Conservation (phyloP, 2,113 vertebrate genomes). For the Sitta europaea region DNA sequence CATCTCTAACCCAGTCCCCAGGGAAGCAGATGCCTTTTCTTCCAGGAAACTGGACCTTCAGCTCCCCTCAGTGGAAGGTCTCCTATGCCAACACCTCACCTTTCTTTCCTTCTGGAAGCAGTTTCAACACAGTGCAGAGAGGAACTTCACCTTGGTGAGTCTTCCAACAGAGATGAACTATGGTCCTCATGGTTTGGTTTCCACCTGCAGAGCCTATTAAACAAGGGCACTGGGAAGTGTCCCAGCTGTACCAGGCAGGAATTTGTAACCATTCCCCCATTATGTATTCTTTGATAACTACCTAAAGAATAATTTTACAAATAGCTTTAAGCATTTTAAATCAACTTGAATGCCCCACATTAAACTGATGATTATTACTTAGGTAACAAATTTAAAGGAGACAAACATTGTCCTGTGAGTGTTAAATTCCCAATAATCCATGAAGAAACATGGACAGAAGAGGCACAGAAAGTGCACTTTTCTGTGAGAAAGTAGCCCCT, state of each 20-base stretch:
- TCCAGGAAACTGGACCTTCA: not conserved
- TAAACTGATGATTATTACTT: not conserved
- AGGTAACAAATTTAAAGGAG: not conserved
- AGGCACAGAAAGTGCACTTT: not conserved
- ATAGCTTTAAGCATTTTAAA: not conserved
- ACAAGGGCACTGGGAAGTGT: not conserved
- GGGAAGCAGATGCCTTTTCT: not conserved
- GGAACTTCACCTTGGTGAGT: not conserved
- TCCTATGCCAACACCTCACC: not conserved
- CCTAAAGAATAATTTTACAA: not conserved
- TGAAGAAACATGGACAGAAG: not conserved
- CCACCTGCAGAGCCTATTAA: not conserved
- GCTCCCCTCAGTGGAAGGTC: not conserved
- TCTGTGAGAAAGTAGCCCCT: too few species aligned
- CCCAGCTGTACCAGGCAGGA: not conserved
- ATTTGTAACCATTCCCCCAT: not conserved
- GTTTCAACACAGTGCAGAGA: not conserved
- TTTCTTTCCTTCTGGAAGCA: not conserved
- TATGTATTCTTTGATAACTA: not conserved
- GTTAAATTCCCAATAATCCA: not conserved
- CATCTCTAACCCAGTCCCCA: not conserved
- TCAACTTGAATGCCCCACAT: not conserved
- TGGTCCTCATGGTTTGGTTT: fast-evolving
- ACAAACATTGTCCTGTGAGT: not conserved
- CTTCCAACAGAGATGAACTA: not conserved